Conservation (phyloP, 2,113 vertebrate species). For the Lagopus leucura region DNA sequence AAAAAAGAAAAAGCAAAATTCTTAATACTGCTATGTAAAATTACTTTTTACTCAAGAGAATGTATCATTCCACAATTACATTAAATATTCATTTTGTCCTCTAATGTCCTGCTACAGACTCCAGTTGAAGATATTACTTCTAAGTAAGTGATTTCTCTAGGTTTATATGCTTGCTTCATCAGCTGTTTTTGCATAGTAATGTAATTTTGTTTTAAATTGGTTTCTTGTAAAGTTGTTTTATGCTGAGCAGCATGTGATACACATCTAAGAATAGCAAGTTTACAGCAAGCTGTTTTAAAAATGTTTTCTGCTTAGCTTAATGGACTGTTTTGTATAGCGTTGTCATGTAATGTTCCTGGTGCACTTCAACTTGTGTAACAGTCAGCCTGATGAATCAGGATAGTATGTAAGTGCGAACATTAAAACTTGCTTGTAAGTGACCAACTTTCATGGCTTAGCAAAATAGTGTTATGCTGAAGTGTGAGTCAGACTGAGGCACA, state of each 20-base stretch:
- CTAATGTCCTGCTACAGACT: accelerated
- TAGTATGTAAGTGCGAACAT: not conserved
- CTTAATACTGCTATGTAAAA: not conserved
- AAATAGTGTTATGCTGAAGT: not conserved
- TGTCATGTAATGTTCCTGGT: not conserved
- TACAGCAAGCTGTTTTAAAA: not conserved
- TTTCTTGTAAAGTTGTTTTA: constrained; percentile 1
- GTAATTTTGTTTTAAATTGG: not conserved
- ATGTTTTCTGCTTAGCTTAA: not conserved
- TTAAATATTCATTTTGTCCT: not conserved
- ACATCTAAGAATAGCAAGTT: not conserved
- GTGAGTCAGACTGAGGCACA: not conserved
- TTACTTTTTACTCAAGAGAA: not conserved
- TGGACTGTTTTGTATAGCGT: not conserved
- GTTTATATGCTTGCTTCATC: not conserved
- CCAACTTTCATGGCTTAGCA: not conserved
- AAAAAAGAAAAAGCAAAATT: not conserved
- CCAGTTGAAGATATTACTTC: not conserved
- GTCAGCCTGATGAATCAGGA: not conserved
- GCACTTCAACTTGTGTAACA: not conserved
- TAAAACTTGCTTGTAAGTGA: constrained; percentile 37
- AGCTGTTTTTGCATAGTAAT: not conserved
- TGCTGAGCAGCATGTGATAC: not conserved
- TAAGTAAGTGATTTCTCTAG: not conserved
- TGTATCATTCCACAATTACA: not conserved